Evolutionary conservation across 2,113 vertebrate genomes (phyloP).

Genomic region (Aptenodytes patagonicus): DNA sequence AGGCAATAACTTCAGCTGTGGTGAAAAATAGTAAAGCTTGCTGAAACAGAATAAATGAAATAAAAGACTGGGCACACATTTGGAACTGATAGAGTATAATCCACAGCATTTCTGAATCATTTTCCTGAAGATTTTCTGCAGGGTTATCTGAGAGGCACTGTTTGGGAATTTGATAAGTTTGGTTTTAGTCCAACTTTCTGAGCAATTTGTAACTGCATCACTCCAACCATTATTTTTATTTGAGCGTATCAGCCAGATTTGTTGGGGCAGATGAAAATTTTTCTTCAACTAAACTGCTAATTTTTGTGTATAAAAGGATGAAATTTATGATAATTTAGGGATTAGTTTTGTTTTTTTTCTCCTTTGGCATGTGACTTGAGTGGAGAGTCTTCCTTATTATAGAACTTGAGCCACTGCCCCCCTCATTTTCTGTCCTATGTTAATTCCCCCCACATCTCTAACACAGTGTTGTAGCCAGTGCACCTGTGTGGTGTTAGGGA

Average conservation of each 20-base stretch:
- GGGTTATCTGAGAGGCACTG: not conserved
- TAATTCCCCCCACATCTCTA: not conserved
- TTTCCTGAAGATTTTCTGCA: not conserved
- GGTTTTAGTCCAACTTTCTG: not conserved
- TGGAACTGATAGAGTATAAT: not conserved
- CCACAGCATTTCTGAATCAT: not conserved
- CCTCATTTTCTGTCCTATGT: not conserved
- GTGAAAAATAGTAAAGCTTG: not conserved
- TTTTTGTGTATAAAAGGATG: not conserved
- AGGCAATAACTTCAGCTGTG: not conserved
- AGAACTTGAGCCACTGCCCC: not conserved
- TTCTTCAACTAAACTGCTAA: not conserved
- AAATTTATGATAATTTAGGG: not conserved
- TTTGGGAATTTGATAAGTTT: not conserved
- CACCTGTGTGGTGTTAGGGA: not conserved
- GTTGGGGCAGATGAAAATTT: not conserved
- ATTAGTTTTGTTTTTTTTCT: rapidly evolving
- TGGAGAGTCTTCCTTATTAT: not conserved
- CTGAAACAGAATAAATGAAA: not conserved
- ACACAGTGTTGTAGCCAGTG: not conserved
- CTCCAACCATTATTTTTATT: not conserved
- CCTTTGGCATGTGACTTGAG: not conserved
- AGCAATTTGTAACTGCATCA: not conserved
- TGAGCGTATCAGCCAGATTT: not conserved
- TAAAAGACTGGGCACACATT: not conserved